Conservation (phyloP, 37 sponge, comb jelly and placozoan species). For the Petrosia ficiformis region DNA sequence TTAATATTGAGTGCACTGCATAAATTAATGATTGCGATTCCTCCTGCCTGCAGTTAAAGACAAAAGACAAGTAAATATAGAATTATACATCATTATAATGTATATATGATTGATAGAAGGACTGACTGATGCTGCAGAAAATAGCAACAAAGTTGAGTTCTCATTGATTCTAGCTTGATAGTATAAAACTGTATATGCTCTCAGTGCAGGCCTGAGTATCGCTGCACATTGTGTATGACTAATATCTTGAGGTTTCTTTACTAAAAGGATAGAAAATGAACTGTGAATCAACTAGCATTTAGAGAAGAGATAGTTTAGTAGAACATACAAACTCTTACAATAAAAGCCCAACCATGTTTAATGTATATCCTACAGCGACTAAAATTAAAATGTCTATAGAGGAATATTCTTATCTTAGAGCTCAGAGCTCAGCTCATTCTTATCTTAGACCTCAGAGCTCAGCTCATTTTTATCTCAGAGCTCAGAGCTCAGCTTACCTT, state of each 20-base stretch:
- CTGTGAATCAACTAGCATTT: neutral
- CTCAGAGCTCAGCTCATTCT: too few species aligned
- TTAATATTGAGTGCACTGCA: constrained; percentile 45
- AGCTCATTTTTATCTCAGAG: too few species aligned
- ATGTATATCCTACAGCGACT: too few species aligned
- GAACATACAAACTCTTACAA: too few species aligned
- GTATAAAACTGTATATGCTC: constrained; percentile 58
- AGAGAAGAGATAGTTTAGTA: too few species aligned
- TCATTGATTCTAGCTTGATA: constrained; percentile 26
- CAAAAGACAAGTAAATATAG: neutral
- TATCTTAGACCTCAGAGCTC: too few species aligned
- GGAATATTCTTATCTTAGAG: too few species aligned
- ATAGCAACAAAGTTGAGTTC: constrained; percentile 41
- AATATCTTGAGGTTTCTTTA: constrained; percentile 44
- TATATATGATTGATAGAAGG: too few species aligned
- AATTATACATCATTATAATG: too few species aligned
- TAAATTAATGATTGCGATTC: constrained; percentile 54
- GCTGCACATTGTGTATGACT: constrained; percentile 58
- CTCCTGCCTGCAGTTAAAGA: constrained; percentile 36
- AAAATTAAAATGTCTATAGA: too few species aligned
- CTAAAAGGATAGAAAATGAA: constrained; percentile 2
- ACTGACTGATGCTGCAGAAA: constrained; percentile 47
- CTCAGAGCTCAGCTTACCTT: too few species aligned
- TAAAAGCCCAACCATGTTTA: too few species aligned
- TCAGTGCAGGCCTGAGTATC: constrained; percentile 48